A percentile compares a stretch with the other conserved stretches of the same genome.
Conservation (phyloP, 2,113 vertebrate species). For the Baryphthengus martii region DNA sequence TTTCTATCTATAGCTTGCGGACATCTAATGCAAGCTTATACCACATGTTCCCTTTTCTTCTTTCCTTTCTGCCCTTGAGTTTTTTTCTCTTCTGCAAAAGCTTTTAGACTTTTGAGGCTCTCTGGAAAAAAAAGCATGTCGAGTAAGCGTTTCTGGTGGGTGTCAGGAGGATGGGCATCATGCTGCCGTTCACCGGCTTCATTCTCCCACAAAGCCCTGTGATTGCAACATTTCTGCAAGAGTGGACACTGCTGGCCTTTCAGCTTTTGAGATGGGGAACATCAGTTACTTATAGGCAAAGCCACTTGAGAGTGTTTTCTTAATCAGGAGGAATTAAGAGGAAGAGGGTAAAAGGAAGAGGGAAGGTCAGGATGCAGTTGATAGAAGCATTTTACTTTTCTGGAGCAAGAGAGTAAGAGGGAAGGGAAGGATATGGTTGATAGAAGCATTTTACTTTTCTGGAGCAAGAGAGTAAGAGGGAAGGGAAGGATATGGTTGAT, state of each 20-base stretch:
- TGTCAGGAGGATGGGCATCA: not conserved
- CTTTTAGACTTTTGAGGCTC: not conserved
- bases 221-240: not conserved
- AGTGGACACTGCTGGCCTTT: not conserved
- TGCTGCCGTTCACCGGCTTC: not conserved
- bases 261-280: not conserved
- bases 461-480: too few species aligned
- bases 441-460: not conserved
- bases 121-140: not conserved
- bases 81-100: slow-evolving; percentile 3
- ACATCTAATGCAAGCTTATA: not conserved
- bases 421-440: not conserved
- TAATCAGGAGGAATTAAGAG: too few species aligned
- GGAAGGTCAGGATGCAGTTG: not conserved
- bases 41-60: slow-evolving; percentile 1
- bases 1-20: not conserved
- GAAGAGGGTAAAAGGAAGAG: too few species aligned
- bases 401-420: too few species aligned
- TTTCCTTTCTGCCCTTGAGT: not conserved
- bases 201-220: not conserved
- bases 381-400: not conserved
- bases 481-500: not conserved
- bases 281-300: not conserved
- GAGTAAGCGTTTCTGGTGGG: not conserved
- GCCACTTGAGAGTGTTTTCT: not conserved